Conservation (phyloP, 2,888 invertebrate species). For the Ophraella communa region DNA sequence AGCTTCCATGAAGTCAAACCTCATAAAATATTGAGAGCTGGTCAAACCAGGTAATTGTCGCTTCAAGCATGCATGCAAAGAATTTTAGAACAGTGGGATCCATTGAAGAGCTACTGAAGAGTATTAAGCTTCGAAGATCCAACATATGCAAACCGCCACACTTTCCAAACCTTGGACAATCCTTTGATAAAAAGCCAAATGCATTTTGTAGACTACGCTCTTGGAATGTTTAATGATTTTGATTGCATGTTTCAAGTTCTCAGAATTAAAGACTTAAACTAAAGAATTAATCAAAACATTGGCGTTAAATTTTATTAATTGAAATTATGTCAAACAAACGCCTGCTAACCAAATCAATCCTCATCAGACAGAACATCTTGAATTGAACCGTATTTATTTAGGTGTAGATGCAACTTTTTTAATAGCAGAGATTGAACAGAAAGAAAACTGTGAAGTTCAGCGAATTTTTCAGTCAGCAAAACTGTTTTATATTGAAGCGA, state of each 20-base stretch:
- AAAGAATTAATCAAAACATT: background rate
- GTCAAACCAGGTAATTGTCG: conserved; percentile 4
- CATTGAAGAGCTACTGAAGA: conserved; percentile 6
- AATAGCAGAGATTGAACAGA: conserved; percentile 8
- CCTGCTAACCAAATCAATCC: conserved; percentile 13
- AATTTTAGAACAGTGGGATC: conserved; percentile 12
- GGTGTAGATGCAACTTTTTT: conserved; percentile 4
- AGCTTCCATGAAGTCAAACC: conserved; percentile 10
- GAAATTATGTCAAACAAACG: conserved; percentile 13
- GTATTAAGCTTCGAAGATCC: conserved; percentile 8
- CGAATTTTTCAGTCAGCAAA: conserved; percentile 10
- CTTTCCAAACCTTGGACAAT: conserved; percentile 10
- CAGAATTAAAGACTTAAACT: conserved; percentile 8
- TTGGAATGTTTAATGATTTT: conserved; percentile 10
- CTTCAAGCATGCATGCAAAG: conserved; percentile 9
- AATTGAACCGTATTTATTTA: conserved; percentile 10
- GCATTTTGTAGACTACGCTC: conserved; percentile 10
- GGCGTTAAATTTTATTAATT: conserved; percentile 5
- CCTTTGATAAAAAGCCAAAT: conserved; percentile 10
- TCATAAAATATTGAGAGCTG: conserved; percentile 11
- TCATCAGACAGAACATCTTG: conserved; percentile 10
- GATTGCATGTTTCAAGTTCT: conserved; percentile 10
- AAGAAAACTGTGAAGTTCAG: conserved; percentile 7
- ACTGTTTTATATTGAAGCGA: conserved; percentile 16
- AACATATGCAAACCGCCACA: conserved; percentile 9